Evolutionary conservation across 2,888 invertebrate genomes (phyloP).

Genomic region (Drosophila anceps): DNA sequence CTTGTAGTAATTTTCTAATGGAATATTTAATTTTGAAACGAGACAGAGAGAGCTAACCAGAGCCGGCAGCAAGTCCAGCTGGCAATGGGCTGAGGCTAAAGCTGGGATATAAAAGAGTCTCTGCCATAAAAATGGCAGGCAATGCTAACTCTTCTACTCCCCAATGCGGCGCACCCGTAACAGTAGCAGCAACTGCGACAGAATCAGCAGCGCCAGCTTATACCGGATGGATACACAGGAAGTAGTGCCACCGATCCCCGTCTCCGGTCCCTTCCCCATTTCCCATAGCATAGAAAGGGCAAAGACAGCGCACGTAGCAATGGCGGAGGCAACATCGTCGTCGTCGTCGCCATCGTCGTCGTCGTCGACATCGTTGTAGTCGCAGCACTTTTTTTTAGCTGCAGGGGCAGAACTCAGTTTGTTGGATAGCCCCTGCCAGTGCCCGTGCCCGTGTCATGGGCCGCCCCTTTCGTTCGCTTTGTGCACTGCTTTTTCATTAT

Average conservation of each 20-base stretch:
- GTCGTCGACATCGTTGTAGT: conserved; percentile 47
- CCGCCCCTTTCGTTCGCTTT: conserved; percentile 64
- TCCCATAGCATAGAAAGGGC: conserved; percentile 33
- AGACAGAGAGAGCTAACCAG: conserved; percentile 58
- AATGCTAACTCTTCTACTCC: conserved; percentile 67
- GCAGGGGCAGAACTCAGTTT: conserved; percentile 63
- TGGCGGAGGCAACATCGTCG: conserved; percentile 54
- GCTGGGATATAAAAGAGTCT: conserved; percentile 53
- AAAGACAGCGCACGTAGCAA: conserved; percentile 71
- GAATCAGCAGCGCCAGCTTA: conserved; percentile 53
- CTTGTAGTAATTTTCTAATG: conserved; percentile 84
- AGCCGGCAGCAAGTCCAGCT: conserved; percentile 36
- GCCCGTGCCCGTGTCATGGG: conserved; percentile 25
- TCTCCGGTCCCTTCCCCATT: conserved; percentile 17
- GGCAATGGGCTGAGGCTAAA: conserved; percentile 15
- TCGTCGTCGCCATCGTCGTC: conserved; percentile 16
- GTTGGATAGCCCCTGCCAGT: conserved; percentile 26
- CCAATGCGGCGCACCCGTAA: conserved; percentile 37
- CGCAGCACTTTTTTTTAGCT: conserved; percentile 68
- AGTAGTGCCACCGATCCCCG: conserved; percentile 60
- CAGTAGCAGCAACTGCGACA: conserved; percentile 29
- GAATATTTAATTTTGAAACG: conserved; percentile 83
- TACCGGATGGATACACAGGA: conserved; percentile 80
- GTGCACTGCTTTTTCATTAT: conserved; percentile 84
- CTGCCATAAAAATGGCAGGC: conserved; percentile 64